A percentile compares a stretch with the other conserved stretches of the same genome.
These are phyloP conservation scores for Lepus europaeus DNA, from an alignment of 2,113 vertebrate genomes.

Conservation along the genomic window DNA sequence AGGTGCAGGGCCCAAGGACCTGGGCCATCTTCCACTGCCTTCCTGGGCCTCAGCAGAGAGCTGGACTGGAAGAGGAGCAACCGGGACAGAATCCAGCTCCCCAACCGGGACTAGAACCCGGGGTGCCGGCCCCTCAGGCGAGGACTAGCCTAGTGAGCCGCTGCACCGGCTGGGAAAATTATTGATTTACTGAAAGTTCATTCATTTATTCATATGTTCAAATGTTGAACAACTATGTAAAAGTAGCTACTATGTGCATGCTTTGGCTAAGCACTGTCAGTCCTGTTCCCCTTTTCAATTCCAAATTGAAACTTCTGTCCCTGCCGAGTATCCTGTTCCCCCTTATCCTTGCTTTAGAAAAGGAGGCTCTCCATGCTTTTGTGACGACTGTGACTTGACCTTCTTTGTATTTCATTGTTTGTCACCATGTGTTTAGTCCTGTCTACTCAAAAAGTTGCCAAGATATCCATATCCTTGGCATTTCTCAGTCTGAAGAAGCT, in stretches of 20 bases:
- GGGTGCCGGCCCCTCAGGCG: too few species aligned
- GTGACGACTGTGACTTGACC: neutral
- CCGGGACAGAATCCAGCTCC: too few species aligned
- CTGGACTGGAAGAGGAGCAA: too few species aligned
- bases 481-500: neutral
- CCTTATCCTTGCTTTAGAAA: neutral
- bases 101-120: too few species aligned
- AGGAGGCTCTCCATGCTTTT: neutral
- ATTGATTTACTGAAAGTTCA: neutral
- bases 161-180: neutral
- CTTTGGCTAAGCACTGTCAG: neutral
- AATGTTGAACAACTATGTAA: neutral
- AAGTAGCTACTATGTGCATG: neutral
- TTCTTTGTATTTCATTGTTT: neutral
- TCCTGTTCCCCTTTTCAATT: neutral
- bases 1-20: too few species aligned
- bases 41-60: too few species aligned
- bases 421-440: neutral
- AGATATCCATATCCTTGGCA: neutral
- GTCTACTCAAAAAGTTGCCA: neutral
- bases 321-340: neutral
- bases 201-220: slow-evolving; percentile 34
- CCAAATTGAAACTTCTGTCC: neutral
- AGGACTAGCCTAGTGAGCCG: too few species aligned
- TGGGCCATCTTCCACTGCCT: too few species aligned